These are phyloP conservation scores for Siderastrea siderea DNA, from an alignment of 92 coral and sea anemone genomes.

Conservation along the genomic window DNA sequence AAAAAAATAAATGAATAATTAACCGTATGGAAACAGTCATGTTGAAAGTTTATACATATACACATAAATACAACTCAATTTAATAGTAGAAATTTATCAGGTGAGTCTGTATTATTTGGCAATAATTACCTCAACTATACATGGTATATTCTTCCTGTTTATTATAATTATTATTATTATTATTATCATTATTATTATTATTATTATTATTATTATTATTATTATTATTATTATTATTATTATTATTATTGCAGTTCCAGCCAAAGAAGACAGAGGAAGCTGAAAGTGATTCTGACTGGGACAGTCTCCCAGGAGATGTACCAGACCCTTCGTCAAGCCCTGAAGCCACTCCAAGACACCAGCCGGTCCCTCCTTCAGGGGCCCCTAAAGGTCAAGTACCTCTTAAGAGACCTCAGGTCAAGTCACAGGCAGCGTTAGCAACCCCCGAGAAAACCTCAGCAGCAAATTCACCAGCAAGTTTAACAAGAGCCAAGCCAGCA, in stretches of 20 bases:
- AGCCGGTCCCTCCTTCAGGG: constrained; percentile 78
- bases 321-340: constrained; percentile 83
- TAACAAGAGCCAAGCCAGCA: constrained; percentile 16
- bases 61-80: no score
- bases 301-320: constrained; percentile 92
- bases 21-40: no score
- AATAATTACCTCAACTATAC: no score
- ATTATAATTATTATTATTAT: no score
- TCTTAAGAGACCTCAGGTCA: constrained; percentile 48
- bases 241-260: constrained; percentile 38
- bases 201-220: neutral
- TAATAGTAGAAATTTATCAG: no score
- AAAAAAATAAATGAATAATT: no score
- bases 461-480: constrained; percentile 42
- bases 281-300: constrained; percentile 99
- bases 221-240: neutral
- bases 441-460: constrained; percentile 35
- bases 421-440: constrained; percentile 28
- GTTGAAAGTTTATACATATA: no score
- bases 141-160: no score
- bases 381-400: constrained; percentile 44
- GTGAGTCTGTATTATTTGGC: no score
- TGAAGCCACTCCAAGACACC: constrained; percentile 75
- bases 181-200: neutral
- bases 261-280: constrained; percentile 44